Evolutionary conservation across 2,797 vertebrate species (phyloP).

Genomic region (Sphenopsis melanotis): DNA sequence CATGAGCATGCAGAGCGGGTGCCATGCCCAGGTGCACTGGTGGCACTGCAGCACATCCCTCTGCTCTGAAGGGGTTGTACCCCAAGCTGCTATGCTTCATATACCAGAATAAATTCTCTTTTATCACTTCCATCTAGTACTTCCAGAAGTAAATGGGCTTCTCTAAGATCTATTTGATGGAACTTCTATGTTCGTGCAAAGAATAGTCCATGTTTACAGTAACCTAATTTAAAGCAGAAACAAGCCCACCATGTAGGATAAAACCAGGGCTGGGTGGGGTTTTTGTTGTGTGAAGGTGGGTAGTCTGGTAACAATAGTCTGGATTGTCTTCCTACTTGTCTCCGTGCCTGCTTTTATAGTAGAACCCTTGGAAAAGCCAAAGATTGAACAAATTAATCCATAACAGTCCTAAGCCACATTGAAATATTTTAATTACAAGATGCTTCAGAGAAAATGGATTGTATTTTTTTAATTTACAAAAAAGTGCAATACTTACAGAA

Average conservation of each 20-base stretch:
- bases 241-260: background rate
- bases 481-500: background rate
- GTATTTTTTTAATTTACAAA: background rate
- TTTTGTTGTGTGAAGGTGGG: background rate
- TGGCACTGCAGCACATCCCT: accelerated
- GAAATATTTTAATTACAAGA: background rate
- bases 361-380: background rate
- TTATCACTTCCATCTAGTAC: background rate
- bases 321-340: background rate
- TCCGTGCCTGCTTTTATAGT: background rate
- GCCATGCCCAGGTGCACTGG: accelerated
- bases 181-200: background rate
- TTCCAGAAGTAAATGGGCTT: background rate
- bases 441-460: background rate
- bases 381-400: background rate
- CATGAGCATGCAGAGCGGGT: accelerated
- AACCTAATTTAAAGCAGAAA: background rate
- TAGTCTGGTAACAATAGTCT: background rate
- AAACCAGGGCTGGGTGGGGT: background rate
- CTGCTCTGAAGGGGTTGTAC: background rate
- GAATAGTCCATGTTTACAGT: background rate
- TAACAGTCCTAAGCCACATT: background rate
- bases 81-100: background rate
- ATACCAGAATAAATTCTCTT: background rate
- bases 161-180: background rate